These are phyloP conservation scores for Centrocercus urophasianus DNA, from an alignment of 2,113 vertebrate species.

Conservation along the genomic window DNA sequence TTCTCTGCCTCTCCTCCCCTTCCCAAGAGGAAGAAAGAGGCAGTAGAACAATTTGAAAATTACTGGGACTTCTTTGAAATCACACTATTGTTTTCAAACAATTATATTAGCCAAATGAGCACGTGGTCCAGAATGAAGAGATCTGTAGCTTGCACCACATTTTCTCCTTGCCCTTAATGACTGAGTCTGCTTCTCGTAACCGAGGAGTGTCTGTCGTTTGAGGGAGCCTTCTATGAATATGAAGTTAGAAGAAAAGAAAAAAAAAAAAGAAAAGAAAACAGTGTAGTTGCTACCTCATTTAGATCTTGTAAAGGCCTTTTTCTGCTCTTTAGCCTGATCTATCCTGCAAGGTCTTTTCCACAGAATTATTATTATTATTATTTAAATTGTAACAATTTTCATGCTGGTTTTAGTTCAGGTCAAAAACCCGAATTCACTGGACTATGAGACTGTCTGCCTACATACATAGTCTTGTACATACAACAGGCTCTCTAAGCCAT, in stretches of 20 bases:
- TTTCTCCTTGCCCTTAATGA: not conserved
- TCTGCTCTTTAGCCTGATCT: not conserved
- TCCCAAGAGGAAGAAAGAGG: not conserved
- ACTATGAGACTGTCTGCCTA: not conserved
- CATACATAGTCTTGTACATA: not conserved
- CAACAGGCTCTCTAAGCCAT: not conserved
- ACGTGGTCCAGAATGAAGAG: not conserved
- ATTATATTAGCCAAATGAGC: not conserved
- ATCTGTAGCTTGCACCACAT: rapidly evolving
- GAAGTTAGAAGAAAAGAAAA: not conserved
- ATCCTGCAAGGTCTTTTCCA: not conserved
- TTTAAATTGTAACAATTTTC: not conserved
- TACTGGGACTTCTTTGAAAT: not conserved
- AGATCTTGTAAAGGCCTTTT: not conserved
- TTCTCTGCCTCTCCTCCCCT: not conserved
- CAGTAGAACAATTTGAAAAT: not conserved
- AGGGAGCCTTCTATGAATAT: not conserved
- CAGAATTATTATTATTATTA: not conserved
- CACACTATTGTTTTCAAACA: not conserved
- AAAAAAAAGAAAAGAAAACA: not conserved
- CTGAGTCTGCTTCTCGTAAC: not conserved
- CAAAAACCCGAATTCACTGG: not conserved
- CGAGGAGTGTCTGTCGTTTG: not conserved
- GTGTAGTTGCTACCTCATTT: not conserved
- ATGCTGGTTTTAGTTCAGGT: rapidly evolving